Evolutionary conservation across 2,113 vertebrate genomes (phyloP), one percentile per base, ranked within the genome.

Genomic region (Zosterops japonicus): DNA sequence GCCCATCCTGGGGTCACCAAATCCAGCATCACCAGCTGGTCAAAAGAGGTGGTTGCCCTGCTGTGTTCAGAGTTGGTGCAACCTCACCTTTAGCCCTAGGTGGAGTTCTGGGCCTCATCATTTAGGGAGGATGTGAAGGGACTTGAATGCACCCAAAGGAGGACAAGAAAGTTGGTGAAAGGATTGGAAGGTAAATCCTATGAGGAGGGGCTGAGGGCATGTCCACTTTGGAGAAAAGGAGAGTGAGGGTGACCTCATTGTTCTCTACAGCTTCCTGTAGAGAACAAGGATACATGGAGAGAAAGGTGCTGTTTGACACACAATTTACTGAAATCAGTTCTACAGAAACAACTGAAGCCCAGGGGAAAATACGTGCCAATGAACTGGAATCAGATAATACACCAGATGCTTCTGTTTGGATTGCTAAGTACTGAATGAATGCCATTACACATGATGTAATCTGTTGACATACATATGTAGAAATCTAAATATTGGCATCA

Each of bases 1-100:
- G 19, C 41, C 50, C 14, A 47, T 29, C 23, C 11, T 14, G 19
- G 41, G 19, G 24, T 41, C 59, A n/a, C 50, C 41, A 57, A 65
- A 56, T 12, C 8, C 60, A 49, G 35, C 42, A 57, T 5, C 0
- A 0, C 28, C 70, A 49, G 41, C 29, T 1, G 2, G 3, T 12
- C n/a, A 49, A 28, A 39, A n/a, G 60, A n/a, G 29, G 12, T 5
- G 42, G n/a, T 2, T 39, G 29, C 75, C 19, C 59, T 0, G 0
- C 60, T 49, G 19, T 13, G 29, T 16, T 84, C 35, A 57, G 70
- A 49, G 29, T 1, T 24, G n/a, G 29, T 39, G n/a, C 35, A 41
- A 24, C 42, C 60, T 49, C 35, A 57, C 24, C 60, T 57, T 16
- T 20, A 56, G 35, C 41, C 35, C 44, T 24, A 42, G 4, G 9